phyloP scores from a whole-genome alignment of 2,113 vertebrate species.

The Anser brachyrhynchus region DNA sequence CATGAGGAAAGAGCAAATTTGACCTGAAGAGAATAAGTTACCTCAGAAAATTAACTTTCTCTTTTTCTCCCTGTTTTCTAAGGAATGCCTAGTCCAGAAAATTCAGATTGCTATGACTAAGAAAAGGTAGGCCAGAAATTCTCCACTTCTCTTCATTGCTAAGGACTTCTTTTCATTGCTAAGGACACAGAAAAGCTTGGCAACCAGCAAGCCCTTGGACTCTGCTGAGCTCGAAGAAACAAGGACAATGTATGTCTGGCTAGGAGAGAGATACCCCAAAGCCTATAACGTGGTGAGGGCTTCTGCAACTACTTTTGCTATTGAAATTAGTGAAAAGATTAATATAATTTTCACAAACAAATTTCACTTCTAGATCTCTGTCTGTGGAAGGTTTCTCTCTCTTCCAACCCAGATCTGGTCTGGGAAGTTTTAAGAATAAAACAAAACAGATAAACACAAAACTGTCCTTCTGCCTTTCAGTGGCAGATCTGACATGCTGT shows the following conservation, averaged over 20 bases:
- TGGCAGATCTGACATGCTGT: neutral
- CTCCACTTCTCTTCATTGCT: neutral
- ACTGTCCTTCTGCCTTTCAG: neutral
- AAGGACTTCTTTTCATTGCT: neutral
- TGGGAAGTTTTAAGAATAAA: neutral
- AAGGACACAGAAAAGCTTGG: neutral
- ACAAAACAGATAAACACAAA: neutral
- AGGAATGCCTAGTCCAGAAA: neutral
- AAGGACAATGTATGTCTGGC: accelerated
- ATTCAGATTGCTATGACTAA: neutral
- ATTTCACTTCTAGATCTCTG: neutral
- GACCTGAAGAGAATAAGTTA: neutral
- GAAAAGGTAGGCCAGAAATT: neutral
- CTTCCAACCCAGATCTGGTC: accelerated
- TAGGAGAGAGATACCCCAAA: neutral
- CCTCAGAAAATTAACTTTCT: accelerated
- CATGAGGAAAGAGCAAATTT: neutral
- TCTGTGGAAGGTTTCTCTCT: neutral
- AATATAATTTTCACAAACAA: neutral
- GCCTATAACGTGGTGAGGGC: neutral
- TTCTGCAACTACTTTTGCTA: neutral
- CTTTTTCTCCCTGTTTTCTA: neutral
- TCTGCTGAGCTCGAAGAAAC: neutral
- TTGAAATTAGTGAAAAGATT: neutral
- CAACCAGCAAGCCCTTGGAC: neutral